These are phyloP conservation scores for Anarsia innoxiella DNA, from an alignment of 2,888 invertebrate species.

Conservation along the genomic window DNA sequence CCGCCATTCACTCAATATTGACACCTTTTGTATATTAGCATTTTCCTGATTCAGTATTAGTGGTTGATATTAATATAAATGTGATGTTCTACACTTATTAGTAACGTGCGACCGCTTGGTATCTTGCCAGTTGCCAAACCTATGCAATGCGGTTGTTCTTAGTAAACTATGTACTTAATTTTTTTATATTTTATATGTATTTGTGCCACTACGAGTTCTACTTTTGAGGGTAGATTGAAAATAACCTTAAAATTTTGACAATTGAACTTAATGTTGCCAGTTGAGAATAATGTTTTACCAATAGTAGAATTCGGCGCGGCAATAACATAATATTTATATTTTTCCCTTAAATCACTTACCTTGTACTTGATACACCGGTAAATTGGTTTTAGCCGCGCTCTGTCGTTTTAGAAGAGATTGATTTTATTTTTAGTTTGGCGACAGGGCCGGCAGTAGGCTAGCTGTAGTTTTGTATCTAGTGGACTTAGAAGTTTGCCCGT, in stretches of 20 bases:
- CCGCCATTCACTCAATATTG: constrained; percentile 36
- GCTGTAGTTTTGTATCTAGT: constrained; percentile 58
- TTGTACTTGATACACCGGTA: constrained; percentile 50
- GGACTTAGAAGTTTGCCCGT: constrained; percentile 55
- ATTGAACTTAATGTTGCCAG: too few species aligned
- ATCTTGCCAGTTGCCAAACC: constrained; percentile 46
- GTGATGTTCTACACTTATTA: constrained; percentile 53
- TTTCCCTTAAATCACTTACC: constrained; percentile 37
- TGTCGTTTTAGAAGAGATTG: constrained; percentile 25
- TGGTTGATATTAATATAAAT: constrained; percentile 49
- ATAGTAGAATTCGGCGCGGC: constrained; percentile 18
- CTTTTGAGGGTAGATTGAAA: constrained; percentile 23
- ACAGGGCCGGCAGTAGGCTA: constrained; percentile 45
- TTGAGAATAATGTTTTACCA: too few species aligned
- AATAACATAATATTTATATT: constrained; percentile 27
- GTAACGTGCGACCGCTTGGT: constrained; percentile 41
- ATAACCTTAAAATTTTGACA: too few species aligned
- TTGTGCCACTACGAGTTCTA: constrained; percentile 23
- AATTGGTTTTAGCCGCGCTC: constrained; percentile 39
- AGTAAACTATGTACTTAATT: constrained; percentile 55
- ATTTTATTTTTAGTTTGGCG: constrained; percentile 24
- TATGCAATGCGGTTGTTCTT: constrained; percentile 2
- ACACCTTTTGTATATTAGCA: constrained; percentile 68
- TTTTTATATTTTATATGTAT: constrained; percentile 34
- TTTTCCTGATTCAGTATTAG: constrained; percentile 65